phyloP scores from a whole-genome alignment of 2,113 vertebrate genomes.

The Nothoprocta perdicaria region DNA sequence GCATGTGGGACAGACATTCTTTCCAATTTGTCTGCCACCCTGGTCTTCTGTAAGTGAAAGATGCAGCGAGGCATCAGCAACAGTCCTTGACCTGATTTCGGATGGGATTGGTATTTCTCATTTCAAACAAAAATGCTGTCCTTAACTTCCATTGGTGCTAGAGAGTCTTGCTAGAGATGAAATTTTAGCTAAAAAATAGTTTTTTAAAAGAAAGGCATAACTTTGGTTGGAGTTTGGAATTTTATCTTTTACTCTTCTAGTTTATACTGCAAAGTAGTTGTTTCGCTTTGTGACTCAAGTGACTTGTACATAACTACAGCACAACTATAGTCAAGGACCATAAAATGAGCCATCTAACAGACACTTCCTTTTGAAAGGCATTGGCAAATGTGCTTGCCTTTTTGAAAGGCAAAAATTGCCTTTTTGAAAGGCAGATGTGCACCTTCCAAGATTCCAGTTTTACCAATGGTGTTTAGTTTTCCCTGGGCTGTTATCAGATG shows the following conservation, averaged over 20 bases:
- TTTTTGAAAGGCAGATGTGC: neutral
- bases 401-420: neutral
- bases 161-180: neutral
- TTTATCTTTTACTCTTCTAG: neutral
- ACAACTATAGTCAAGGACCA: neutral
- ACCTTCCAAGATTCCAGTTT: neutral
- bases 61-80: neutral
- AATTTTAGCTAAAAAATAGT: neutral
- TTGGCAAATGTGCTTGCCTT: neutral
- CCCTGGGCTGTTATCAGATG: neutral
- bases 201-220: neutral
- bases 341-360: accelerated
- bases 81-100: neutral
- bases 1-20: neutral
- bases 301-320: neutral
- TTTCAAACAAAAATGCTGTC: neutral
- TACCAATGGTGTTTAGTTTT: neutral
- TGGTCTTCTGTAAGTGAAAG: neutral
- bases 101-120: neutral
- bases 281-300: neutral
- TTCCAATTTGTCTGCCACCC: neutral
- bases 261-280: neutral
- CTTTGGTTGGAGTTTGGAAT: neutral
- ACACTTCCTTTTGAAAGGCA: neutral
- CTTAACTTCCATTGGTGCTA: neutral